Evolutionary conservation across 2,888 invertebrate species (phyloP).

Genomic region (Caenorhabditis sp.): DNA sequence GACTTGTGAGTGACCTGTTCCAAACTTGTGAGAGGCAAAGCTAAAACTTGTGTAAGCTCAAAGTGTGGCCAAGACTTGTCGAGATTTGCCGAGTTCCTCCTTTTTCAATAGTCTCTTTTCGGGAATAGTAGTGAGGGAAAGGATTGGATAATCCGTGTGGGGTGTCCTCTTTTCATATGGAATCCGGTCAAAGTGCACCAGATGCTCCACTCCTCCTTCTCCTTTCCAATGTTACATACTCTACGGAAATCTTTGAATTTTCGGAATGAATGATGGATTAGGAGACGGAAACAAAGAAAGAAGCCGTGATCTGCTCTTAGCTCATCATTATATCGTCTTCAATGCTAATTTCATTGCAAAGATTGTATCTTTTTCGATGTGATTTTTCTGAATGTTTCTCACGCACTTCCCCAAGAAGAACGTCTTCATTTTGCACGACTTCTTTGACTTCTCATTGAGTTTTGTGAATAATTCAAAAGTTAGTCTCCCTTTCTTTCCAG

Average conservation of each 20-base stretch:
- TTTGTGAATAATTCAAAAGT: conserved; percentile 54
- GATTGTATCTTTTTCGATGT: conserved; percentile 21
- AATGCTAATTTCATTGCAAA: conserved; percentile 51
- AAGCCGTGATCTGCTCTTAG: conserved; percentile 23
- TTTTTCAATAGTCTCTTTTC: conserved; percentile 34
- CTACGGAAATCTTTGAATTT: conserved; percentile 53
- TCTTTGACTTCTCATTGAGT: conserved; percentile 28
- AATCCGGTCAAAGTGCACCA: conserved; percentile 55
- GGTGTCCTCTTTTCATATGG: conserved; percentile 41
- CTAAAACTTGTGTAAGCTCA: not conserved
- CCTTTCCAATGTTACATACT: conserved; percentile 35
- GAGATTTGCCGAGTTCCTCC: not conserved
- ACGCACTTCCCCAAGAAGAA: conserved; percentile 46
- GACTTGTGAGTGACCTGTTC: not conserved
- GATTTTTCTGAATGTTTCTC: conserved; percentile 18
- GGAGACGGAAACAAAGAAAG: conserved; percentile 37
- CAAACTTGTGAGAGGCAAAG: not conserved
- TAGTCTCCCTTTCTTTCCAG: conserved; percentile 15
- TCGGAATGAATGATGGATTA: conserved; percentile 59
- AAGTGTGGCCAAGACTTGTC: not conserved
- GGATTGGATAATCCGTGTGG: conserved; percentile 51
- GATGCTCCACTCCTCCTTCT: conserved; percentile 6
- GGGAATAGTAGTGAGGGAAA: conserved; percentile 7
- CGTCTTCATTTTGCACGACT: conserved; percentile 19
- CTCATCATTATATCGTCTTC: conserved; percentile 33